Evolutionary conservation across 2,888 invertebrate genomes (phyloP).

Genomic region (Periphyllus acericola): DNA sequence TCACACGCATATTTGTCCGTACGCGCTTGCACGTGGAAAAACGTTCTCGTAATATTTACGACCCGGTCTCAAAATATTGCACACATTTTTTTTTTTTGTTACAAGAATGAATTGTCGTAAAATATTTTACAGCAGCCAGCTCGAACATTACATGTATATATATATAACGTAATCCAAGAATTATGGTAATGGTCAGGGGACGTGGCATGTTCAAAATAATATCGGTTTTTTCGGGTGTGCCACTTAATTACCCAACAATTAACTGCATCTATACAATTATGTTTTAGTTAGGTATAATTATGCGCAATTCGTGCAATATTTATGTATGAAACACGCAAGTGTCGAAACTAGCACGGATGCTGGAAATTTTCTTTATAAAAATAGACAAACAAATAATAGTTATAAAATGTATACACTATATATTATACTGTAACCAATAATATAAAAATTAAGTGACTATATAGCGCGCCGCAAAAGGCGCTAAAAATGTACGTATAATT

Average conservation of each 20-base stretch:
- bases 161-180: not conserved
- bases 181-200: not conserved
- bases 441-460: not conserved
- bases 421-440: not conserved
- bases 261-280: too few relatives aligned
- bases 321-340: not conserved
- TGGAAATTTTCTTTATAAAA: not conserved
- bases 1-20: not conserved
- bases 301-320: not conserved
- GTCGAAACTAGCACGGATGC: not conserved
- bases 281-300: too few relatives aligned
- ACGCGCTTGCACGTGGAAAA: not conserved
- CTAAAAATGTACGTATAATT: constrained; percentile 41
- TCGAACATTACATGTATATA: not conserved
- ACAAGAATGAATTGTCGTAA: not conserved
- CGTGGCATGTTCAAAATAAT: not conserved
- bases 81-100: not conserved
- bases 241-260: too few relatives aligned
- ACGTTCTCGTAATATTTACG: not conserved
- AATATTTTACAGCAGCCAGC: not conserved
- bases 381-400: too few relatives aligned
- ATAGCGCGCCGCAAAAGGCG: not conserved
- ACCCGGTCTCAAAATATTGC: not conserved
- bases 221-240: not conserved
- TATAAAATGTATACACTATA: not conserved